Conservation (phyloP, 2,797 vertebrate species). For the Allobates femoralis region DNA sequence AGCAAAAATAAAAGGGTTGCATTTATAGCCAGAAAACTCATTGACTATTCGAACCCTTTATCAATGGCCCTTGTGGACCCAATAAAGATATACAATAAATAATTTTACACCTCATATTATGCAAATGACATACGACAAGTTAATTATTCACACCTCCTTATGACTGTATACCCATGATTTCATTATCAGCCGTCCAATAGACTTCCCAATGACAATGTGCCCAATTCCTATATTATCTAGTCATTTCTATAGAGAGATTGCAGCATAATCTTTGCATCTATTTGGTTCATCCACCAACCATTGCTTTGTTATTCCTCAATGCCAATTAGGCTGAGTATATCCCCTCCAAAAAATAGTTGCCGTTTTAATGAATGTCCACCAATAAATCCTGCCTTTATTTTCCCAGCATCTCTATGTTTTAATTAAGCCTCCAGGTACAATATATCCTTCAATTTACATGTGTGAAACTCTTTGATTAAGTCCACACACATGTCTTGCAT, state of each 20-base stretch:
- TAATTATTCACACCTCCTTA: neutral
- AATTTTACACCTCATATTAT: neutral
- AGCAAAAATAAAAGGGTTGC: no score
- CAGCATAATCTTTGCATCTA: neutral
- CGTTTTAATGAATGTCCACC: constrained; percentile 16
- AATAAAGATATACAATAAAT: neutral
- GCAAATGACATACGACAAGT: neutral
- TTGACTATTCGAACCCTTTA: neutral
- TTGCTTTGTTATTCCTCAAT: neutral
- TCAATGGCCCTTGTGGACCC: neutral
- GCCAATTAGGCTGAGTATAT: constrained; percentile 2
- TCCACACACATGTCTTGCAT: constrained; percentile 55
- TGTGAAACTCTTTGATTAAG: constrained; percentile 50
- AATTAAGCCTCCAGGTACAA: constrained; percentile 56
- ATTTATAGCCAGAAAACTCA: neutral
- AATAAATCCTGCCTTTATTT: constrained; percentile 22
- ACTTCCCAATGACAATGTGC: neutral
- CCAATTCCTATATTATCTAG: neutral
- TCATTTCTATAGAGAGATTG: no score
- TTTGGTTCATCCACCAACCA: neutral
- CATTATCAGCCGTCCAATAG: neutral
- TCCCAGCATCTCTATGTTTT: constrained; percentile 29
- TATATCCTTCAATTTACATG: constrained; percentile 57
- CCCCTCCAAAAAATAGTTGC: constrained; percentile 12
- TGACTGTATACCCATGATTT: neutral